Evolutionary conservation across 2,113 vertebrate species (phyloP).

Genomic region (Girardinichthys multiradiatus): DNA sequence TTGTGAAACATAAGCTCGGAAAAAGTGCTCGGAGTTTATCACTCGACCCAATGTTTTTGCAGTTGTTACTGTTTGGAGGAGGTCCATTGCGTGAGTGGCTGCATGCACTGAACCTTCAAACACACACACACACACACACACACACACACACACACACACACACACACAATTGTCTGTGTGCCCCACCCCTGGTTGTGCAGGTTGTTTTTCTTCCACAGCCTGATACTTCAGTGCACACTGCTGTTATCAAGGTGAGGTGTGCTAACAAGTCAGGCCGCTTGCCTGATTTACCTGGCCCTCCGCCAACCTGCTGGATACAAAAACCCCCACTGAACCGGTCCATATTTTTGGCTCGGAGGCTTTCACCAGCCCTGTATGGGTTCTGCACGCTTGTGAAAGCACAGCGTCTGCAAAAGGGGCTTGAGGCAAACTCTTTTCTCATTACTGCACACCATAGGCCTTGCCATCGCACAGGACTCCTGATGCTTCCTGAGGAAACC

Average conservation of each 20-base stretch:
- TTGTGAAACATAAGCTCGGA: slow-evolving; percentile 79
- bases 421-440: slow-evolving; percentile 63
- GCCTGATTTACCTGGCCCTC: slow-evolving; percentile 63
- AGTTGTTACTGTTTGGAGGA: slow-evolving; percentile 77
- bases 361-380: slow-evolving; percentile 43
- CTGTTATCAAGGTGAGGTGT: slow-evolving; percentile 75
- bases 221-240: slow-evolving; percentile 60
- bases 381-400: slow-evolving; percentile 45
- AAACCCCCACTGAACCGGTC: slow-evolving; percentile 46
- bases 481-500: slow-evolving; percentile 63
- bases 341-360: slow-evolving; percentile 57
- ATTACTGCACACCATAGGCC: slow-evolving; percentile 74
- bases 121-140: slow-evolving; percentile 39
- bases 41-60: slow-evolving; percentile 74
- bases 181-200: slow-evolving; percentile 61
- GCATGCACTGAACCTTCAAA: slow-evolving; percentile 53
- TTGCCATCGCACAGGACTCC: slow-evolving; percentile 43
- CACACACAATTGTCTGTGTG: slow-evolving; percentile 53
- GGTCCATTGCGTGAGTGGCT: slow-evolving; percentile 71
- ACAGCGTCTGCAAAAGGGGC: slow-evolving; percentile 60
- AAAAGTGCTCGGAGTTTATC: slow-evolving; percentile 74
- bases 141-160: slow-evolving; percentile 23
- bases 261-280: slow-evolving; percentile 74
- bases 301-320: slow-evolving; percentile 52
- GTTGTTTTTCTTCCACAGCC: slow-evolving; percentile 71